Base-by-base conservation (phyloP, 2,797 vertebrate species). In the Buphagus erythrorhynchus region DNA sequence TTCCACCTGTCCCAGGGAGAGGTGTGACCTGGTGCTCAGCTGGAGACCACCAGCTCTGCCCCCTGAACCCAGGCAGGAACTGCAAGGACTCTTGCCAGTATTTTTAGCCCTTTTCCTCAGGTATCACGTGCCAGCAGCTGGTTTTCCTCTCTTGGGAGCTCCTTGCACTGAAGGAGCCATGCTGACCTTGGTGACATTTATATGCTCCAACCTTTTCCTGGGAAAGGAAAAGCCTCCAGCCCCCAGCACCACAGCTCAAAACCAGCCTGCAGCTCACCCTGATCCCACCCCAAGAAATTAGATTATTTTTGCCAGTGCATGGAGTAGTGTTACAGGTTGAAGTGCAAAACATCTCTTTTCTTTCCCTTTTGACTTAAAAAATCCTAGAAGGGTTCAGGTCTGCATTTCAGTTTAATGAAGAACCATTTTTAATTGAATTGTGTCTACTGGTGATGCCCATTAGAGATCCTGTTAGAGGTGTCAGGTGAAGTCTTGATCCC, bases 151-250 rank as follows among this genome's bases (percentile, higher is more conserved):
- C 28, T 43, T 22, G 5, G 66, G 38, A 49, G 42, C 38, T 87
- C 24, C 31, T 78, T 59, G 33, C 5, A 20, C 42, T 0, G 0
- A 21, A 51, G 52, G 11, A 76, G 24, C 48, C 1, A 0, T 29
- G 36, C 20, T 38, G 55, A 26, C 48, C 48, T 16, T 0, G 1
- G 16, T 58, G 55, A 21, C 9, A 6, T 0, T 2, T 57, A 35
- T 52, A 35, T 10, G 7, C 31, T 62, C 22, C 4, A 22, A 28
- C 35, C 9, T 8, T 2, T 11, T n/a, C 11, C 33, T 10, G 12
- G 7, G 22, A 26, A 59, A 52, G 33, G 29, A 65, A 58, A 65
- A 65, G 29, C 33, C 38, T 69, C 14, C 4, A 4, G 29, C 3
- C 33, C 18, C 22, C 1, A 6, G 40, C 35, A 62, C 42, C 20